Evolutionary conservation across 2,888 invertebrate species (phyloP).

Genomic region (Platynereis dumerilii): DNA sequence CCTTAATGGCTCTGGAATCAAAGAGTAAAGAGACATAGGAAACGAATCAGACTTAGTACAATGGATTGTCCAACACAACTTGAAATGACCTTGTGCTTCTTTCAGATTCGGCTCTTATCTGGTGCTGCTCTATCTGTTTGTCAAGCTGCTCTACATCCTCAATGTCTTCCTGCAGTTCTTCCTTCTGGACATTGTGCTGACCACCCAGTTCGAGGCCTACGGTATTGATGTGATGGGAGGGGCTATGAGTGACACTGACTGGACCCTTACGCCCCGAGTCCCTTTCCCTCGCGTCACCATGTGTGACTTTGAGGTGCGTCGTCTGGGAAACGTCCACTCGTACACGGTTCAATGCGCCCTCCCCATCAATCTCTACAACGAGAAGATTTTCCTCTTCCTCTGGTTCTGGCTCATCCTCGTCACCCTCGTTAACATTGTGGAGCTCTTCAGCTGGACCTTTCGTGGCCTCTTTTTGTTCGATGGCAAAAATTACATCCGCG

Average conservation of each 20-base stretch:
- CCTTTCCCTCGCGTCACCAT: conserved; percentile 63
- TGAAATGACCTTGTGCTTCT: neutral
- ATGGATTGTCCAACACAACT: too few relatives aligned
- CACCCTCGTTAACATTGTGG: conserved; percentile 59
- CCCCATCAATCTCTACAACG: conserved; percentile 51
- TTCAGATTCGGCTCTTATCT: conserved; percentile 60
- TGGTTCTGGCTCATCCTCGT: conserved; percentile 67
- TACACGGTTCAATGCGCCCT: conserved; percentile 64
- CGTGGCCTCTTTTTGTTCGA: conserved; percentile 29
- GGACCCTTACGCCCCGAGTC: conserved; percentile 57
- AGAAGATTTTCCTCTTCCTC: conserved; percentile 64
- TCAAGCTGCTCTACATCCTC: conserved; percentile 62
- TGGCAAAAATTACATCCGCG: conserved; percentile 38
- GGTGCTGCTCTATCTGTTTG: conserved; percentile 63
- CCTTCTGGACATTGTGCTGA: conserved; percentile 64
- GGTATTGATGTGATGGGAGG: conserved; percentile 66
- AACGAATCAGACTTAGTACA: too few relatives aligned
- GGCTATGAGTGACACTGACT: conserved; percentile 61
- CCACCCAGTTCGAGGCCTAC: conserved; percentile 59
- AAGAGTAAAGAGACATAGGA: too few relatives aligned
- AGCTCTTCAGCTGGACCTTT: conserved; percentile 63
- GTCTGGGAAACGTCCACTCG: conserved; percentile 62
- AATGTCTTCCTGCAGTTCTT: conserved; percentile 65
- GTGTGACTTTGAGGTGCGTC: conserved; percentile 61
- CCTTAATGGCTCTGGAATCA: too few relatives aligned